Conservation (phyloP, 2,888 invertebrate species). For the Andrena dorsata region DNA sequence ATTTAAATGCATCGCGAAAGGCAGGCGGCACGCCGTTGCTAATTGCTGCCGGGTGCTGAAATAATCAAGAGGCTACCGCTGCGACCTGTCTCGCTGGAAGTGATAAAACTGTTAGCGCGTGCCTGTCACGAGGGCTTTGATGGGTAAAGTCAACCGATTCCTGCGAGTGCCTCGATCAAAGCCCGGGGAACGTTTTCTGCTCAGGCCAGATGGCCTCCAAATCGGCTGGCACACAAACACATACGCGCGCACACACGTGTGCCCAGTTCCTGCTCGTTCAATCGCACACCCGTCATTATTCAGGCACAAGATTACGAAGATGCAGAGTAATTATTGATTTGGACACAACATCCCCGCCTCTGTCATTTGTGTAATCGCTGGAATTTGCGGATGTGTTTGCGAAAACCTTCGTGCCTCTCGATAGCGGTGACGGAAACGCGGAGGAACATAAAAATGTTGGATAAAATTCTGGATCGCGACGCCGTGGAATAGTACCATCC, state of each 20-base stretch:
- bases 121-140: background rate
- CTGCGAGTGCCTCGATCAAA: background rate
- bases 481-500: background rate
- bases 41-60: background rate
- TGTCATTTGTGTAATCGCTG: constrained; percentile 66
- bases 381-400: constrained; percentile 47
- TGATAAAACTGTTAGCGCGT: background rate
- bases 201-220: constrained; percentile 44
- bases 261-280: constrained; percentile 4
- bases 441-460: background rate
- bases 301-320: constrained; percentile 60
- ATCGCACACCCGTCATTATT: constrained; percentile 50
- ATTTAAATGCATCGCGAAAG: constrained; percentile 4
- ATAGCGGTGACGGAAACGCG: background rate
- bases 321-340: constrained; percentile 68
- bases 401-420: constrained; percentile 26
- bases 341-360: constrained; percentile 41
- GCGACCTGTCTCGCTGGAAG: background rate
- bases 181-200: background rate
- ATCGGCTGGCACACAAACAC: constrained; percentile 25
- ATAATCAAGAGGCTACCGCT: background rate
- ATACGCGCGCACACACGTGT: background rate
- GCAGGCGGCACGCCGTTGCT: background rate
- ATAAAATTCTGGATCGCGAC: background rate
- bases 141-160: no score